phyloP scores from a whole-genome alignment of 2,888 invertebrate genomes.

The Ceraclea dissimilis region DNA sequence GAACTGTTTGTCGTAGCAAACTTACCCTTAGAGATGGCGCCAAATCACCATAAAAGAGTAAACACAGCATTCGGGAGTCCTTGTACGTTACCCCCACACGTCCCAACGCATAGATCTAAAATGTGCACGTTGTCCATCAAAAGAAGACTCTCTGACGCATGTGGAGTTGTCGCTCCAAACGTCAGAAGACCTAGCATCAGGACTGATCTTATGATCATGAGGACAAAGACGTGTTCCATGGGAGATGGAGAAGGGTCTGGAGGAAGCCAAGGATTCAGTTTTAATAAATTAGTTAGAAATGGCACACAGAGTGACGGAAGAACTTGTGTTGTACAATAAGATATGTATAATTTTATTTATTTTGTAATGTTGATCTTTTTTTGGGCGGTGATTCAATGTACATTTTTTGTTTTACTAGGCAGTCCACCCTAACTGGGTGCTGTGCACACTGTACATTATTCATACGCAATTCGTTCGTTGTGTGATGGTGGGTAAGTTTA shows the following conservation, averaged over 20 bases:
- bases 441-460: no score
- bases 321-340: constrained; percentile 46
- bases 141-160: constrained; percentile 75
- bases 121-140: constrained; percentile 76
- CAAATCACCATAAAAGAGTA: constrained; percentile 76
- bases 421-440: no score
- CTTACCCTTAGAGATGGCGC: constrained; percentile 82
- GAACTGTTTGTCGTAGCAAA: constrained; percentile 77
- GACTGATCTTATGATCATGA: constrained; percentile 82
- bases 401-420: no score
- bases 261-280: constrained; percentile 44
- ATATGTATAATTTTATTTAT: background rate
- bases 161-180: constrained; percentile 83
- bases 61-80: constrained; percentile 70
- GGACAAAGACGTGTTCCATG: constrained; percentile 71
- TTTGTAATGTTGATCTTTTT: no score
- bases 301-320: constrained; percentile 42
- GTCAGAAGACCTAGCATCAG: constrained; percentile 80
- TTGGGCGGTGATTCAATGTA: no score
- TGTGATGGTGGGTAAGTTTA: no score
- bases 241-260: constrained; percentile 57
- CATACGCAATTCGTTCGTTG: no score
- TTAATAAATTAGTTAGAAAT: constrained; percentile 44
- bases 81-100: constrained; percentile 62
- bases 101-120: constrained; percentile 58